These are phyloP conservation scores for Diadophis punctatus DNA, from an alignment of 2,113 vertebrate genomes.

Conservation along the genomic window DNA sequence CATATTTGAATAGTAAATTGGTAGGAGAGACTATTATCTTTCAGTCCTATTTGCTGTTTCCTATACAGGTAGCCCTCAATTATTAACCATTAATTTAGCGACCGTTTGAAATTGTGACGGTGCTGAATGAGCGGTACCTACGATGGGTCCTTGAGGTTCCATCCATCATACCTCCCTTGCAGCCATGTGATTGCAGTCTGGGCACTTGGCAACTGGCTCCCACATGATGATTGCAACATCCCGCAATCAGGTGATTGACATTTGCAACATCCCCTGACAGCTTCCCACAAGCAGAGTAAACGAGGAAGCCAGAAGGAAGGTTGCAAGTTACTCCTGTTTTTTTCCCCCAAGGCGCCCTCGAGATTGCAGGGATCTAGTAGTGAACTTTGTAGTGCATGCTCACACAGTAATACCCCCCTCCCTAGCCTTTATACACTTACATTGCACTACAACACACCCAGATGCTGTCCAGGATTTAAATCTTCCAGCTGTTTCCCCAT, in stretches of 20 bases:
- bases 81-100: neutral
- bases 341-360: neutral
- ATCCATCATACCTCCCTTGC: neutral
- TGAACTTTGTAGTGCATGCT: neutral
- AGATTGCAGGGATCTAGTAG: neutral
- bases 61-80: neutral
- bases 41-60: neutral
- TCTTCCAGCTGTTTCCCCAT: neutral
- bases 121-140: neutral
- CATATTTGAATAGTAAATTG: neutral
- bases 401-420: neutral
- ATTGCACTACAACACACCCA: neutral
- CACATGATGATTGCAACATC: neutral
- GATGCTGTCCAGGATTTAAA: neutral
- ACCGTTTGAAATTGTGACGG: neutral
- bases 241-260: neutral
- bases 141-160: neutral
- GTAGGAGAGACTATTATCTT: neutral
- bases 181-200: neutral
- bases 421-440: neutral
- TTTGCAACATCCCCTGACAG: neutral
- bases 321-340: neutral
- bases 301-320: neutral
- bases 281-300: neutral
- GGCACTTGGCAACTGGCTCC: neutral